Percentiles rank a stretch among this genome's conserved stretches.
Conservation (phyloP, 2,797 vertebrate species). For the Dromococcyx pavoninus region DNA sequence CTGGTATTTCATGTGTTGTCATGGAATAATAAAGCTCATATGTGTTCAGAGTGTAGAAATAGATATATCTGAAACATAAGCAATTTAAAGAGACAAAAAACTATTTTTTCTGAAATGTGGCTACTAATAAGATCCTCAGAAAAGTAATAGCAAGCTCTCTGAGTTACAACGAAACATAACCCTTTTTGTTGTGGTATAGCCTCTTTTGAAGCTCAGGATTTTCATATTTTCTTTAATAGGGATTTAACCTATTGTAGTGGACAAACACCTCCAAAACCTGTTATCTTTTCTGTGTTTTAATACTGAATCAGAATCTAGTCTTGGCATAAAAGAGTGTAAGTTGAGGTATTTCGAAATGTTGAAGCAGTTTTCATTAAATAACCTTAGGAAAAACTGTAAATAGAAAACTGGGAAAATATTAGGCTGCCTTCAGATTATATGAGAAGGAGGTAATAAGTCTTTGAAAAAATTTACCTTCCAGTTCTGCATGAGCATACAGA, state of each 20-base stretch:
- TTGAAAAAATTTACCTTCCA: neutral
- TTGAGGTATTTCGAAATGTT: neutral
- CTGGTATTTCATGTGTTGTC: conserved; percentile 15
- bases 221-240: neutral
- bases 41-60: neutral
- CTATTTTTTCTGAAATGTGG: neutral
- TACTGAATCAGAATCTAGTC: neutral
- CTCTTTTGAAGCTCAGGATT: neutral
- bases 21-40: neutral
- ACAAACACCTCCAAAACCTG: neutral
- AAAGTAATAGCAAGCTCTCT: neutral
- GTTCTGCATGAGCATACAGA: neutral
- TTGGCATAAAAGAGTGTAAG: neutral
- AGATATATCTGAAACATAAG: neutral
- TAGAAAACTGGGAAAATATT: neutral
- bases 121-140: neutral
- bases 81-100: neutral
- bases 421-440: neutral
- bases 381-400: neutral
- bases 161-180: neutral
- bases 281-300: neutral
- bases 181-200: neutral
- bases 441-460: neutral
- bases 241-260: neutral
- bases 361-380: neutral